These are phyloP conservation scores for Argyrosomus regius DNA, from an alignment of 2,797 vertebrate genomes.

Conservation along the genomic window DNA sequence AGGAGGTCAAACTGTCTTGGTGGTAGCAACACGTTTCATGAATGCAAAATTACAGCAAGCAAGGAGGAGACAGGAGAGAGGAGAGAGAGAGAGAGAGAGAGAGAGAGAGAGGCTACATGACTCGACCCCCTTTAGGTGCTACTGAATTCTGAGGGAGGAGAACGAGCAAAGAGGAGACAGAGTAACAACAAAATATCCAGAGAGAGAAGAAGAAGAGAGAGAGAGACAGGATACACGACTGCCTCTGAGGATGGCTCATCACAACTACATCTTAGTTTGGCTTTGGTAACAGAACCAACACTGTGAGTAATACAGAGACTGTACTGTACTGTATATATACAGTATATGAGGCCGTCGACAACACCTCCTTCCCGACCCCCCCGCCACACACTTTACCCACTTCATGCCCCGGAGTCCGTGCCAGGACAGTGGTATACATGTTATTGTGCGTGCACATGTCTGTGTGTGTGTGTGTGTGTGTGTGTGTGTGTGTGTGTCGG, in stretches of 20 bases:
- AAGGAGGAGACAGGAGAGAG: constrained; percentile 62
- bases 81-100: constrained; percentile 87
- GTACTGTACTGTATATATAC: constrained; percentile 71
- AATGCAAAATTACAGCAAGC: constrained; percentile 98
- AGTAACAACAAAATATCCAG: constrained; percentile 62
- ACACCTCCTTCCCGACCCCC: not conserved
- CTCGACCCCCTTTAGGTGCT: constrained; percentile 79
- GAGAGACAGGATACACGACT: constrained; percentile 71
- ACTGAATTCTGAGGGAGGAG: constrained; percentile 73
- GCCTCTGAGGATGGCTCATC: constrained; percentile 80
- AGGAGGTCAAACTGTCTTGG: constrained; percentile 87
- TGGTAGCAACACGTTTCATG: constrained; percentile 91
- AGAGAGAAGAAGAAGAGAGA: constrained; percentile 23
- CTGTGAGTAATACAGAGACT: constrained; percentile 74
- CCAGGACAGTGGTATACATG: constrained; percentile 49
- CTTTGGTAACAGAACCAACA: constrained; percentile 83
- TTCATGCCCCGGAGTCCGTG: constrained; percentile 56
- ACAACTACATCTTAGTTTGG: constrained; percentile 77
- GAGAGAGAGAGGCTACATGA: constrained; percentile 77
- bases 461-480: no score
- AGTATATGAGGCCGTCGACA: constrained; percentile 60
- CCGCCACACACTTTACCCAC: constrained; percentile 1
- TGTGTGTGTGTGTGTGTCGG: constrained; percentile 41
- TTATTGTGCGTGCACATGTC: constrained; percentile 36
- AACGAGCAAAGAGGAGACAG: constrained; percentile 48